These are phyloP conservation scores for Parazoanthus darwini DNA, from an alignment of 92 coral and sea anemone species.

Conservation along the genomic window DNA sequence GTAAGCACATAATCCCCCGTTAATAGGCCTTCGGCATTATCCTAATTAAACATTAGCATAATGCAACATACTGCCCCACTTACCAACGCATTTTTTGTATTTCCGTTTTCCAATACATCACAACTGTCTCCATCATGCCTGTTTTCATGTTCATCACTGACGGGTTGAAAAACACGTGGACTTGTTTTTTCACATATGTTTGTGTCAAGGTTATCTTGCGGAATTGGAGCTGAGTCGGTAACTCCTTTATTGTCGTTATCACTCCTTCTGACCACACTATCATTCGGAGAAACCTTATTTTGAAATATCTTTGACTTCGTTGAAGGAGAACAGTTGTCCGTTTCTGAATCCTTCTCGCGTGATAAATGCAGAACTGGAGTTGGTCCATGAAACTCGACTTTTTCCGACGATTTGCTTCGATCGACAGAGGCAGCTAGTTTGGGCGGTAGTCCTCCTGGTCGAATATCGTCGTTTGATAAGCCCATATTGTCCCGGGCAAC, in stretches of 20 bases:
- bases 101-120: conserved; percentile 12
- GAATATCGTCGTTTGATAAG: conserved; percentile 48
- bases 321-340: conserved; percentile 5
- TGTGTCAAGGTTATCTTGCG: conserved; percentile 2
- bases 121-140: neutral
- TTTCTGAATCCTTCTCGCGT: conserved; percentile 27
- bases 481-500: conserved; percentile 38
- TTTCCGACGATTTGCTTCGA: conserved; percentile 78
- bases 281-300: conserved; percentile 29
- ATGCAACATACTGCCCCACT: conserved; percentile 1
- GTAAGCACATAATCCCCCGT: neutral
- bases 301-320: conserved; percentile 39
- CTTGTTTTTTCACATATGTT: neutral
- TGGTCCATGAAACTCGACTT: conserved; percentile 86
- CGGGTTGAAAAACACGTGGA: neutral
- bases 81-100: conserved; percentile 36
- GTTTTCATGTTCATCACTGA: conserved; percentile 3
- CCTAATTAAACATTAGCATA: conserved; percentile 24
- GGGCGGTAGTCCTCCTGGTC: conserved; percentile 59
- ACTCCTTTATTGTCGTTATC: neutral
- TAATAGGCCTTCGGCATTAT: conserved; percentile 21
- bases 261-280: neutral
- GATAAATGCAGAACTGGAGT: conserved; percentile 79
- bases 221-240: neutral
- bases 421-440: conserved; percentile 56